Base-by-base conservation (phyloP, 2,888 invertebrate genomes). In the Stegophylla sp. region DNA sequence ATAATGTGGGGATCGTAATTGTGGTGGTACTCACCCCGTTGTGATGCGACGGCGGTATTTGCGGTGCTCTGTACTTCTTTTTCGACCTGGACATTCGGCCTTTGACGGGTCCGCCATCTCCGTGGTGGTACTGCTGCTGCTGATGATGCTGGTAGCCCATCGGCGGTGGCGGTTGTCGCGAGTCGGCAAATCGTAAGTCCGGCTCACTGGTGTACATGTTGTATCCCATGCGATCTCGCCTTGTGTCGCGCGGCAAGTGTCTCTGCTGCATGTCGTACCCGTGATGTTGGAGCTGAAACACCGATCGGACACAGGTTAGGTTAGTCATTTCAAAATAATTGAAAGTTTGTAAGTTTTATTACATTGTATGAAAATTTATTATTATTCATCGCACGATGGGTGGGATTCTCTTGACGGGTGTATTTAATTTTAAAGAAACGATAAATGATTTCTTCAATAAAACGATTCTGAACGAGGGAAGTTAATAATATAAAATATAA, bases 31-130 rank as follows among this genome's bases (percentile, higher is more conserved):
- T 83, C 69, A 84, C 85, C 56, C 83, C 84, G 74, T 85, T 85
- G 67, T 84, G 84, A 69, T 84, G 88, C 23, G 90, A 90, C 79
- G 92, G 51, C 23, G 79, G 79, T 51, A 71, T 34, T 71, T 69
- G 79, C 23, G 93, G 93, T 3, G 94, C 94, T 88, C 91, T 90
- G 86, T 93, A 93, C 87, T 93, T 93, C 86, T 94, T 92, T 85
- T 92, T 91, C 82, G 90, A 89, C 86, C 86, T 88, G 83, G 84
- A 85, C 81, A 85, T 86, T 83, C 87, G 88, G 17, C 89, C 89
- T 85, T 88, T 88, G 71, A 87, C 86, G 41, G 87, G 86, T 82
- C 87, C 87, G 63, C 87, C 86, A 76, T 86, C 86, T 61, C 85
- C 84, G 83, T 84, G 83, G 82, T 85, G 83, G 66, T 81, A 34